Percentiles rank a stretch among this genome's conserved stretches.
Evolutionary conservation across 37 sponge, comb jelly and placozoan genomes (phyloP).

Genomic region (Diacarnus erythraeanus): DNA sequence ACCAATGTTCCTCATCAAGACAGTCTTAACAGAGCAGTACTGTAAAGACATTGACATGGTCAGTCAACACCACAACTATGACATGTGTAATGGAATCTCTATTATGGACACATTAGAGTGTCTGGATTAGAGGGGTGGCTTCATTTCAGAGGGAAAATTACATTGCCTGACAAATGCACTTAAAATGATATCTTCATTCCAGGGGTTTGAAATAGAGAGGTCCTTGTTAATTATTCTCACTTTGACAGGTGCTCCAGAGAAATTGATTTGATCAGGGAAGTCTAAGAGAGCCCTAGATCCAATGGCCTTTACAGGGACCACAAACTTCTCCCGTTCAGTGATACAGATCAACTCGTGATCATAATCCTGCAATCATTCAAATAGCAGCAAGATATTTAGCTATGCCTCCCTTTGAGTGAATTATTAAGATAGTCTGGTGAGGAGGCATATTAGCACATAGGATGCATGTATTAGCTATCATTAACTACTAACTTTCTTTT

Average conservation of each 20-base stretch:
- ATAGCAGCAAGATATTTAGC: not conserved
- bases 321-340: constrained; percentile 95
- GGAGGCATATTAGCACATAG: not conserved
- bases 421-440: not conserved
- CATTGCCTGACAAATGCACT: not conserved
- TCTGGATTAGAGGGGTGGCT: no score
- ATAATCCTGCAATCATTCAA: constrained; percentile 73
- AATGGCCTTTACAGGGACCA: constrained; percentile 84
- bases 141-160: not conserved
- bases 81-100: not conserved
- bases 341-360: constrained; percentile 83
- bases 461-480: not conserved
- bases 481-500: constrained; percentile 56
- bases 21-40: constrained; percentile 84
- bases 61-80: not conserved
- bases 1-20: constrained; percentile 95
- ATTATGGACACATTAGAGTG: not conserved
- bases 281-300: constrained; percentile 92
- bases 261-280: constrained; percentile 93
- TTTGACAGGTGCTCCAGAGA: constrained; percentile 90
- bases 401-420: not conserved
- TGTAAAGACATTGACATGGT: constrained; percentile 5
- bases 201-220: no score
- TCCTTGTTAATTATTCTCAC: constrained; percentile 9
- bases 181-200: not conserved